These are phyloP conservation scores for Xiphydria camelus DNA, from an alignment of 2,888 invertebrate genomes.

Conservation along the genomic window DNA sequence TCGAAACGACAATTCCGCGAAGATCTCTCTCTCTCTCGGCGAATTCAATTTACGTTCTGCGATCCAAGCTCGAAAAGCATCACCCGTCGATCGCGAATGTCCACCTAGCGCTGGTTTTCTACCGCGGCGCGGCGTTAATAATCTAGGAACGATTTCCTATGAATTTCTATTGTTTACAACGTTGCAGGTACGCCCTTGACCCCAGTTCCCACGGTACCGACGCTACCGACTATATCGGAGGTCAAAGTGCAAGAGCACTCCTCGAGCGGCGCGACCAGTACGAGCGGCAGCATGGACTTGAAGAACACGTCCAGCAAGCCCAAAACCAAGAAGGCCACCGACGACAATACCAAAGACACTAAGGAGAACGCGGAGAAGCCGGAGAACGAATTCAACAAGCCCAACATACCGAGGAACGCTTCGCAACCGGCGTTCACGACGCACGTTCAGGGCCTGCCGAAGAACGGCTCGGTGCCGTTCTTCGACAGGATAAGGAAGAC, in stretches of 20 bases:
- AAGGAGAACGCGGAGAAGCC: slow-evolving; percentile 39
- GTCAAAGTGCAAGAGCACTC: slow-evolving; percentile 71
- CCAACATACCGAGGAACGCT: slow-evolving; percentile 77
- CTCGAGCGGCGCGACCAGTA: slow-evolving; percentile 62
- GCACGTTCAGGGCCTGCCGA: slow-evolving; percentile 73
- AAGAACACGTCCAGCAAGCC: slow-evolving; percentile 47
- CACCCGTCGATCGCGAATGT: slow-evolving; percentile 35
- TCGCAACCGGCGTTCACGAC: slow-evolving; percentile 85
- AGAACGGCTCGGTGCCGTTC: slow-evolving; percentile 89
- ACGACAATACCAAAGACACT: slow-evolving; percentile 52
- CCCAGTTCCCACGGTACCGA: slow-evolving; percentile 81
- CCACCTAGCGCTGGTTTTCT: no score
- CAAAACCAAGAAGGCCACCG: slow-evolving; percentile 48
- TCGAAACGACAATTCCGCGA: neutral
- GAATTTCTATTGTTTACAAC: slow-evolving; percentile 17
- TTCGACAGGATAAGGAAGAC: slow-evolving; percentile 86
- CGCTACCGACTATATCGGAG: slow-evolving; percentile 88
- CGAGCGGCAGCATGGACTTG: slow-evolving; percentile 56
- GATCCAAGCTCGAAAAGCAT: neutral
- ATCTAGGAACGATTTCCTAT: no score
- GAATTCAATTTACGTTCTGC: no score
- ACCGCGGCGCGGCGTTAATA: no score
- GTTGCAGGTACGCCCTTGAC: slow-evolving; percentile 70
- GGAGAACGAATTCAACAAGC: slow-evolving; percentile 55
- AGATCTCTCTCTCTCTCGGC: neutral